These are phyloP conservation scores for Spisula solida DNA, from an alignment of 2,888 invertebrate species.

Conservation along the genomic window DNA sequence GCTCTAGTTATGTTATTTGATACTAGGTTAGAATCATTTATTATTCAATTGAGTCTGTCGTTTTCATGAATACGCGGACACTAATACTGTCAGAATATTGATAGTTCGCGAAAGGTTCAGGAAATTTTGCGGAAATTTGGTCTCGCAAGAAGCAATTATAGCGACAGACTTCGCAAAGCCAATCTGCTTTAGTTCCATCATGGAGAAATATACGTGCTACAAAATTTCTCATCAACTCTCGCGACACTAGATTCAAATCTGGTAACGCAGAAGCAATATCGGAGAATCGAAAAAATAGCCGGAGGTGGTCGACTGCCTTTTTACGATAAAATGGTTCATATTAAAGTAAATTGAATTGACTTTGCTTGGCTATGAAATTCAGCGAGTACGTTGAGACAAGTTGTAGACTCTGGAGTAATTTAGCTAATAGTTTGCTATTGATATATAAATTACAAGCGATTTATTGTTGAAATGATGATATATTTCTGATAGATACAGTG, in stretches of 20 bases:
- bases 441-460: constrained; percentile 39
- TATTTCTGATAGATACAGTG: background rate
- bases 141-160: constrained; percentile 55
- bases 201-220: constrained; percentile 48
- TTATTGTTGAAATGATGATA: constrained; percentile 5
- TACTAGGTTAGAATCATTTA: constrained; percentile 51
- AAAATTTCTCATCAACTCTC: constrained; percentile 47
- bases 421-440: constrained; percentile 41
- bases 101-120: constrained; percentile 42
- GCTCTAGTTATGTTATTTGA: constrained; percentile 42
- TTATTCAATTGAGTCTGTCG: constrained; percentile 54
- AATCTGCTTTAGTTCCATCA: constrained; percentile 54
- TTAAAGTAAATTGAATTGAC: constrained; percentile 64
- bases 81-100: constrained; percentile 51
- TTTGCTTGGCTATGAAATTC: constrained; percentile 27
- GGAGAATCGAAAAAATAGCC: constrained; percentile 67
- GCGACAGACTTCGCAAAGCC: constrained; percentile 13
- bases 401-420: constrained; percentile 49
- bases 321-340: constrained; percentile 62
- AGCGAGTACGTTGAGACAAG: background rate
- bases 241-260: constrained; percentile 42
- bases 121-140: constrained; percentile 61
- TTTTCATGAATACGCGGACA: constrained; percentile 42
- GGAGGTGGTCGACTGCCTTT: constrained; percentile 46
- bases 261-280: constrained; percentile 61